Evolutionary conservation across 2,113 vertebrate species (phyloP).

Genomic region (Myiopsitta monachus): DNA sequence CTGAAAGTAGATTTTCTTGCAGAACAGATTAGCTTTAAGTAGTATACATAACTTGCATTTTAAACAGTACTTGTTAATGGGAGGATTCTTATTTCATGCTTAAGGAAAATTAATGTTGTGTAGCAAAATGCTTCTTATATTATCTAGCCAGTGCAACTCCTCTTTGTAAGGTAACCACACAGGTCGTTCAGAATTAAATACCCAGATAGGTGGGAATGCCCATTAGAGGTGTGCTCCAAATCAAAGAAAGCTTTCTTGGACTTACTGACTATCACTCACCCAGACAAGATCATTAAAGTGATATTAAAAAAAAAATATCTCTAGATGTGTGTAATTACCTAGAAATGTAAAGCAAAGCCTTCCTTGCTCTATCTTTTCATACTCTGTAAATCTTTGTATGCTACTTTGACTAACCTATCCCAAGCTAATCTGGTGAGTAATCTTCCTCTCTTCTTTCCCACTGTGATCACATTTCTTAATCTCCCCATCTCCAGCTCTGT

Average conservation of each 20-base stretch:
- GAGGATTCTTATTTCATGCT: neutral
- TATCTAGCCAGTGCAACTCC: neutral
- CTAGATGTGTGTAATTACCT: neutral
- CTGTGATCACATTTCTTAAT: neutral
- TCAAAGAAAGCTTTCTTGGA: neutral
- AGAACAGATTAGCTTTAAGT: neutral
- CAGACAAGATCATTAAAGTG: neutral
- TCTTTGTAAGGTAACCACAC: neutral
- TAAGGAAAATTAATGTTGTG: neutral
- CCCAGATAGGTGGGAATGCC: neutral
- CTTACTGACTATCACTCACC: neutral
- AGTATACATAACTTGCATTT: neutral
- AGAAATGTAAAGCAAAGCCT: neutral
- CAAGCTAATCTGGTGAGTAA: neutral
- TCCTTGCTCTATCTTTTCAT: neutral
- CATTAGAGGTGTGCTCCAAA: neutral
- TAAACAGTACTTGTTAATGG: neutral
- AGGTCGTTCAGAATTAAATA: neutral
- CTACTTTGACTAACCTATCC: neutral
- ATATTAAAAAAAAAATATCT: neutral
- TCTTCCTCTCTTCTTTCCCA: neutral
- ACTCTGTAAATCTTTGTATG: neutral
- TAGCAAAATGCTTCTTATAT: neutral
- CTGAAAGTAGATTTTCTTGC: neutral
- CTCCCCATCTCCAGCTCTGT: neutral